phyloP scores from a whole-genome alignment of 1,140 invertebrate species.

The Drosophila auraria region DNA sequence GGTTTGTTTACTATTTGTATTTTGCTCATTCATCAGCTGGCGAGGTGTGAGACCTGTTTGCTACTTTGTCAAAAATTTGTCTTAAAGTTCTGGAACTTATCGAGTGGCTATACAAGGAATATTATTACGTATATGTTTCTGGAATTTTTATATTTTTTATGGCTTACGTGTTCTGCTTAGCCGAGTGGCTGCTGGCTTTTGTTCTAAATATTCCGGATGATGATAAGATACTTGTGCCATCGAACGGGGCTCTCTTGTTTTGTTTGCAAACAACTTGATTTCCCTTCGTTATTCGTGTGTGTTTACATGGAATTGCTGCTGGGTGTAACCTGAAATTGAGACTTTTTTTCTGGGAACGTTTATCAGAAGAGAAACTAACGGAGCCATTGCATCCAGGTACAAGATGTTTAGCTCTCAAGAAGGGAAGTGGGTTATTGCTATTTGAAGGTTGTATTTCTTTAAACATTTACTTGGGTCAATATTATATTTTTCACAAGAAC shows the following conservation, averaged over 20 bases:
- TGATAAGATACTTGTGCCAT: constrained; percentile 40
- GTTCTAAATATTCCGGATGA: constrained; percentile 32
- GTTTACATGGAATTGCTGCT: constrained; percentile 10
- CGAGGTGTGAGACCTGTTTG: constrained; percentile 6
- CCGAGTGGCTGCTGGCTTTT: constrained; percentile 28
- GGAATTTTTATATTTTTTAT: constrained; percentile 37
- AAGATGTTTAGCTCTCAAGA: neutral
- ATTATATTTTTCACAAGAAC: neutral
- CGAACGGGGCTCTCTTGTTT: constrained; percentile 29
- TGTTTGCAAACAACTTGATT: constrained; percentile 40
- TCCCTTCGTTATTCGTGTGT: constrained; percentile 15
- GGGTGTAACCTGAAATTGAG: constrained; percentile 21
- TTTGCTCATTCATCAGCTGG: neutral
- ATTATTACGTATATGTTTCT: constrained; percentile 26
- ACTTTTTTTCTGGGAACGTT: constrained; percentile 35
- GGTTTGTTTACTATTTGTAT: constrained; percentile 6
- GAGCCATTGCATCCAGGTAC: neutral
- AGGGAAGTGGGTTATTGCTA: neutral
- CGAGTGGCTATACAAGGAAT: constrained; percentile 5
- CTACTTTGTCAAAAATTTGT: constrained; percentile 12
- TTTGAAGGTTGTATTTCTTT: neutral
- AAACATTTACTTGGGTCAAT: constrained; percentile 7
- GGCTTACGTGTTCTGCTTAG: constrained; percentile 44
- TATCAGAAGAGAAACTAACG: constrained; percentile 12
- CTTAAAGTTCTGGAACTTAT: constrained; percentile 9